Percentiles rank a stretch among this genome's conserved stretches.
These are phyloP conservation scores for Dichetophora obliterata DNA, from an alignment of 2,888 invertebrate species.

Conservation along the genomic window DNA sequence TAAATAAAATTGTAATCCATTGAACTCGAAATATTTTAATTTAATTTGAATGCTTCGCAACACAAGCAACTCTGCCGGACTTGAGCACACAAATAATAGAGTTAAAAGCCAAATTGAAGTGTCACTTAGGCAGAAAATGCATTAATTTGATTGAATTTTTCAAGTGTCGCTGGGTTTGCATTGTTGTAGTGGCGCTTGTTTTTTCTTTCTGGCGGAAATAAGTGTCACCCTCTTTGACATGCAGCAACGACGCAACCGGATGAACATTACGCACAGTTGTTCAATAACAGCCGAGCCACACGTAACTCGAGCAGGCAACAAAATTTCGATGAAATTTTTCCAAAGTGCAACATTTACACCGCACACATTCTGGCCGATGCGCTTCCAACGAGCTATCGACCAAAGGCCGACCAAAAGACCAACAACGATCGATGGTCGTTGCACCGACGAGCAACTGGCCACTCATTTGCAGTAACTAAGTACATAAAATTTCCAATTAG, in stretches of 20 bases:
- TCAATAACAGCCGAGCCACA: not conserved
- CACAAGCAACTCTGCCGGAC: no score
- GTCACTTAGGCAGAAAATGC: slow-evolving; percentile 21
- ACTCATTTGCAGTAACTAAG: slow-evolving; percentile 45
- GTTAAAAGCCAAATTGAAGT: slow-evolving; percentile 12
- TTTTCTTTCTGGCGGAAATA: not conserved
- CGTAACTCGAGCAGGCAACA: no score
- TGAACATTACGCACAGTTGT: not conserved
- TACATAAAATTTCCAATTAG: slow-evolving; percentile 50
- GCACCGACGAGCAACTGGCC: slow-evolving; percentile 23
- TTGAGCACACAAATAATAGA: not conserved
- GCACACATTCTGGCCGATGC: no score
- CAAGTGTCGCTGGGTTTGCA: not conserved
- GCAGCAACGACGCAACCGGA: slow-evolving; percentile 4
- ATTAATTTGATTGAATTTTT: slow-evolving; percentile 36
- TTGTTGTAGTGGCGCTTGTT: not conserved
- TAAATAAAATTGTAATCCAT: no score
- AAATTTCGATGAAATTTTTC: not conserved
- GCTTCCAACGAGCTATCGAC: not conserved
- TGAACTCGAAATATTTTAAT: no score
- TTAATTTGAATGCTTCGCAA: no score
- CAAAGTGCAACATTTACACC: not conserved
- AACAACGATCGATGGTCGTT: not conserved
- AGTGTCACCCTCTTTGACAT: slow-evolving; percentile 17
- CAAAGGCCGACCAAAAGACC: not conserved